phyloP scores from a whole-genome alignment of 2,797 vertebrate species.

The Muscicapa striata region DNA sequence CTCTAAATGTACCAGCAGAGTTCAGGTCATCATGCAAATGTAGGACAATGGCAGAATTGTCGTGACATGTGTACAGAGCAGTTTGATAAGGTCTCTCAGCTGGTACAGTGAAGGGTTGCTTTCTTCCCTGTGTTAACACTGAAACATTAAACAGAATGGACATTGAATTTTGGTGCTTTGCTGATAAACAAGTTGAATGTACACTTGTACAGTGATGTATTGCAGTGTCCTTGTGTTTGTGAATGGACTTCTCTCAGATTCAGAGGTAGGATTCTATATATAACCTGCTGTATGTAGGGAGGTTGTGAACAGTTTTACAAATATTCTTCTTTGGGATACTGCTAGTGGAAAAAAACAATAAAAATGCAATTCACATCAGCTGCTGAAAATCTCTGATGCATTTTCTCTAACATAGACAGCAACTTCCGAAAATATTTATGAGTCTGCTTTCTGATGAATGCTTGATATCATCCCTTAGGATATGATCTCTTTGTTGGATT shows the following conservation, averaged over 20 bases:
- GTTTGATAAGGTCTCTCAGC: background rate
- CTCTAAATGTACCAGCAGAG: background rate
- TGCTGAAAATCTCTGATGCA: slow-evolving; percentile 29
- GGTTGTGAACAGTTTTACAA: background rate
- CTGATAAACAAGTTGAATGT: background rate
- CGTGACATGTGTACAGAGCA: background rate
- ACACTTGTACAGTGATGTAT: background rate
- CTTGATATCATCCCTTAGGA: slow-evolving; percentile 54
- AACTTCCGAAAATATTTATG: slow-evolving; percentile 52
- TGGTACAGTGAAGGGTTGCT: background rate
- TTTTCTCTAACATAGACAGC: slow-evolving; percentile 39
- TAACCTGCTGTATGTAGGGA: background rate
- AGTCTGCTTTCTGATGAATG: slow-evolving; percentile 39
- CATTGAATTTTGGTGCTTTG: background rate
- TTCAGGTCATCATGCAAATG: background rate
- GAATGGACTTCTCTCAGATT: slow-evolving; percentile 25
- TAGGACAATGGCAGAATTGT: background rate
- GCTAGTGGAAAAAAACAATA: background rate
- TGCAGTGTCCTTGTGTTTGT: slow-evolving; percentile 4
- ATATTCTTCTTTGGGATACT: background rate
- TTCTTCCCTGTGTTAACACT: background rate
- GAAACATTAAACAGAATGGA: background rate
- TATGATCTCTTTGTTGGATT: slow-evolving; percentile 66
- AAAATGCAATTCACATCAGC: slow-evolving; percentile 25
- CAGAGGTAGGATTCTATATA: background rate